Evolutionary conservation across 2,888 invertebrate species (phyloP), one percentile per base, ranked within the genome.

Genomic region (Ectemnius cavifrons): DNA sequence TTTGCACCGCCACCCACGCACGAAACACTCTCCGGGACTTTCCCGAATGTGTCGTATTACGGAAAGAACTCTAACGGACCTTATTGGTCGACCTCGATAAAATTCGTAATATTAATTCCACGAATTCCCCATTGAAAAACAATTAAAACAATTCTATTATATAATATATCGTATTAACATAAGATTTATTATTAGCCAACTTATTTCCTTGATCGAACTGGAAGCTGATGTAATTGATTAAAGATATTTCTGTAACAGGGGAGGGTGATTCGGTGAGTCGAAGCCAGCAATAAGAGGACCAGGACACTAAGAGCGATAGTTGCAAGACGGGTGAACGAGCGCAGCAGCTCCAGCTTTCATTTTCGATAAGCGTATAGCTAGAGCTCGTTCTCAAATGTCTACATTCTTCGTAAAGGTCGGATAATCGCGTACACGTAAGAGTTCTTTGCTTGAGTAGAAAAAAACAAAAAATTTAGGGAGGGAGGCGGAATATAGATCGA

Each of bases 251-350:
- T 60, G 46, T 73, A 73, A 73, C 52, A 46, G 3, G 0, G 14
- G 45, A 2, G 16, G 37, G 23, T 14, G 4, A 23, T 23, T 23
- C 23, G 23, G 23, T 3, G 23, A 23, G 23, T 3, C 23, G 23
- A 4, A 2, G 4, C 47, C 13, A 47, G 11, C 47, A 47, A 47
- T 73, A 77, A 79, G 71, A 73, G 61, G 63, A 73, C 63, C 61
- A 67, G 73, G 75, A 80, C 58, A 23, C n/a, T n/a, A n/a, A 61
- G 60, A 74, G 80, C 71, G 75, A 80, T 80, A 80, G 80, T 80
- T 78, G 80, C 70, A 56, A 75, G 68, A 71, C 73, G 69, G 68
- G 67, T 57, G 63, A 65, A 63, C 68, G 60, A 68, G 79, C 61
- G 20, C 20, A 20, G 20, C 23, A 23, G 23, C 23, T 70, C 49